These are phyloP conservation scores for Drosophila quadrilineata DNA, from an alignment of 1,140 invertebrate genomes.

Conservation along the genomic window DNA sequence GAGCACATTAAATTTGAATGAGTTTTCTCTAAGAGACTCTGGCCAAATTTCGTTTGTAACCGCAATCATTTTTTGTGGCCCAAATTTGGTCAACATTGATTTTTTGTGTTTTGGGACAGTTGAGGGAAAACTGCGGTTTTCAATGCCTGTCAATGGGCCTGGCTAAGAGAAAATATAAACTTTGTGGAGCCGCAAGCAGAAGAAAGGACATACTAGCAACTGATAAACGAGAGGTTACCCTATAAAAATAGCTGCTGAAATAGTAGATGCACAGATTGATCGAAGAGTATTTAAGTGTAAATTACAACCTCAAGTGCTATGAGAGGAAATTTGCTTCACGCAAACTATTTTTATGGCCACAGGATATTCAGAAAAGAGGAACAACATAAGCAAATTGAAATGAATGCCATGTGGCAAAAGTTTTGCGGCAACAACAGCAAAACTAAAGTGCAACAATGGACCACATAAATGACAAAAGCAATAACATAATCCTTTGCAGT, in stretches of 20 bases:
- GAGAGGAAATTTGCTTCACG: neutral
- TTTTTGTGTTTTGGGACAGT: too few species aligned
- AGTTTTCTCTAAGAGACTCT: slow-evolving; percentile 27
- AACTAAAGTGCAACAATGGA: slow-evolving; percentile 48
- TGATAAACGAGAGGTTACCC: neutral
- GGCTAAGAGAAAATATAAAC: slow-evolving; percentile 24
- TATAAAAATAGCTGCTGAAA: neutral
- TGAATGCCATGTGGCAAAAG: slow-evolving; percentile 71
- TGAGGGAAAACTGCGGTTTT: slow-evolving; percentile 15
- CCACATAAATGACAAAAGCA: slow-evolving; percentile 62
- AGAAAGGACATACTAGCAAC: neutral
- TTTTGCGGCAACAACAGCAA: slow-evolving; percentile 45
- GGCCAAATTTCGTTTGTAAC: slow-evolving; percentile 27
- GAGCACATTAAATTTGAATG: slow-evolving; percentile 55
- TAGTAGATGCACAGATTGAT: too few species aligned
- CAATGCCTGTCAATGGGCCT: slow-evolving; percentile 56
- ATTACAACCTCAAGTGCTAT: too few species aligned
- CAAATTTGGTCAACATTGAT: slow-evolving; percentile 51
- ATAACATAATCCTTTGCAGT: slow-evolving; percentile 63
- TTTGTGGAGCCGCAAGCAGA: slow-evolving; percentile 7
- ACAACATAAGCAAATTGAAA: slow-evolving; percentile 70
- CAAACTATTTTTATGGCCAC: neutral
- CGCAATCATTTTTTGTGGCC: slow-evolving; percentile 68
- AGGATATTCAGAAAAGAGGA: slow-evolving; percentile 27
- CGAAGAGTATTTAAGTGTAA: too few species aligned